These are phyloP conservation scores for Aphelocoma californica DNA, from an alignment of 2,797 vertebrate genomes.

Conservation along the genomic window DNA sequence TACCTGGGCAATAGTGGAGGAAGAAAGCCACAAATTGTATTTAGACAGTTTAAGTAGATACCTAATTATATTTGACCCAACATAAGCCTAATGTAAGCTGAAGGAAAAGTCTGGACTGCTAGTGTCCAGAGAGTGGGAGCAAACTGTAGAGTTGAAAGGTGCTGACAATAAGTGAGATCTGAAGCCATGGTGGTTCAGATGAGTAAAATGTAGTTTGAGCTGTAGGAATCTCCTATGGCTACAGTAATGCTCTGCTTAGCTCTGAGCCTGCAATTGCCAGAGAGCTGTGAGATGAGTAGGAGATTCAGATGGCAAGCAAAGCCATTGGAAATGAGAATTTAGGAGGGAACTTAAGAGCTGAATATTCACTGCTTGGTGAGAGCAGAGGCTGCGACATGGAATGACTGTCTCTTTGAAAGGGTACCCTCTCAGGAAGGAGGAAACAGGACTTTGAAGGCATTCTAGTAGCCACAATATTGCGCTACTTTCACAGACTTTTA, in stretches of 20 bases:
- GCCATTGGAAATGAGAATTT: background rate
- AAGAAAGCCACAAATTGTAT: background rate
- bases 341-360: background rate
- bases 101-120: background rate
- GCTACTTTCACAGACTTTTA: background rate
- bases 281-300: background rate
- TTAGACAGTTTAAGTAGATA: background rate
- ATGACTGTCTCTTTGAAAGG: background rate
- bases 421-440: background rate
- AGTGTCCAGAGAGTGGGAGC: background rate
- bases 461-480: background rate
- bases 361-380: background rate
- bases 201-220: background rate
- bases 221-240: background rate
- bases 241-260: accelerated
- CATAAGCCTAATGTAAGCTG: background rate
- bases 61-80: background rate
- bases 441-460: background rate
- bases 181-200: background rate
- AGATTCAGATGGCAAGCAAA: background rate
- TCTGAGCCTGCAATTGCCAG: background rate
- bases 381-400: background rate
- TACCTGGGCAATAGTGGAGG: background rate
- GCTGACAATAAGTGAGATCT: background rate
- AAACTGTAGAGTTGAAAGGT: background rate